Conservation (phyloP, 2,888 invertebrate species). For the Andrena camellia region DNA sequence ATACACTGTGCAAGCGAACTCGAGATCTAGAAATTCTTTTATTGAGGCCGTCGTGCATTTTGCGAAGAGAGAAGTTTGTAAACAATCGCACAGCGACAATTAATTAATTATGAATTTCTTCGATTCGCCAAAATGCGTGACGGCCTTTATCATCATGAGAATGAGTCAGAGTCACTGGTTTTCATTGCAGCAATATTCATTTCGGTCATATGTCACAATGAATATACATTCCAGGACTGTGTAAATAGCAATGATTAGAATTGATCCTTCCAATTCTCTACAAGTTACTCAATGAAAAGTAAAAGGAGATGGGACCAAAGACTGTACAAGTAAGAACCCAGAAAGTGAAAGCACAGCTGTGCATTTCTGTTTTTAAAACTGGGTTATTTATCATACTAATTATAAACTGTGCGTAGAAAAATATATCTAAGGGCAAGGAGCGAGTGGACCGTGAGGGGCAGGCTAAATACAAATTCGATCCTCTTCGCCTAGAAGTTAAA, state of each 20-base stretch:
- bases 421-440: slow-evolving; percentile 65
- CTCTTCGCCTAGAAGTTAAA: slow-evolving; percentile 73
- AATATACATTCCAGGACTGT: background rate
- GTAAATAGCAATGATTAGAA: background rate
- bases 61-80: no score
- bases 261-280: background rate
- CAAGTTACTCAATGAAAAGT: background rate
- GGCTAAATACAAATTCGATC: slow-evolving; percentile 69
- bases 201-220: background rate
- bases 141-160: no score
- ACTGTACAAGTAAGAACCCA: slow-evolving; percentile 38
- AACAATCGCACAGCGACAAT: no score
- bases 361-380: background rate
- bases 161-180: background rate
- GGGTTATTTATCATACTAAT: background rate
- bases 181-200: slow-evolving; percentile 27
- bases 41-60: background rate
- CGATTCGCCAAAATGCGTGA: no score
- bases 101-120: no score
- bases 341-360: background rate
- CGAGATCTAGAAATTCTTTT: background rate
- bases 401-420: slow-evolving; percentile 56
- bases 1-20: slow-evolving; percentile 1
- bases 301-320: slow-evolving; percentile 42
- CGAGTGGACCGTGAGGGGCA: slow-evolving; percentile 66